phyloP scores from a whole-genome alignment of 2,888 invertebrate genomes.

The Scaptomyza tumidula region DNA sequence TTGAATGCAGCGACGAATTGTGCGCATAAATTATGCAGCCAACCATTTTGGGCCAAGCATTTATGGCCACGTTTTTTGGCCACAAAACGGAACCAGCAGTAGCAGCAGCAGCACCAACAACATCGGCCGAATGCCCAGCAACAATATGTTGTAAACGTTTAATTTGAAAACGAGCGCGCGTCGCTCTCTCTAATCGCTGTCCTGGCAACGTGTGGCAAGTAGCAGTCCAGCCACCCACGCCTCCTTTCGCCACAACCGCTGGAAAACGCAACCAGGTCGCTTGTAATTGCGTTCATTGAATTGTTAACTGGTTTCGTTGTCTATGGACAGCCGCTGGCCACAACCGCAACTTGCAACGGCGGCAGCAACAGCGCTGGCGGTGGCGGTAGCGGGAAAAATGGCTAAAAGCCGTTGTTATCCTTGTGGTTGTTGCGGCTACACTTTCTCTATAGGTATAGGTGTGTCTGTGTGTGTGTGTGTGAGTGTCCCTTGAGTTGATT shows the following conservation, averaged over 20 bases:
- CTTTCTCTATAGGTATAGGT: slow-evolving; percentile 11
- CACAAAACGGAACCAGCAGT: slow-evolving; percentile 22
- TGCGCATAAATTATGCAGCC: slow-evolving; percentile 75
- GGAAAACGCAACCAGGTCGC: slow-evolving; percentile 36
- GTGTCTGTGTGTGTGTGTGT: slow-evolving; percentile 7
- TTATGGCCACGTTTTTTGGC: slow-evolving; percentile 62
- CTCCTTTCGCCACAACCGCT: background rate
- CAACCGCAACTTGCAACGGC: slow-evolving; percentile 69
- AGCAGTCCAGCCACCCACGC: background rate
- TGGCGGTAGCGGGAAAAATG: slow-evolving; percentile 34
- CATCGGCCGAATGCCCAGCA: slow-evolving; percentile 51
- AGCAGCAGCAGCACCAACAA: background rate
- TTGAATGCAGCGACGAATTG: slow-evolving; percentile 73
- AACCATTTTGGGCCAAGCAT: slow-evolving; percentile 66
- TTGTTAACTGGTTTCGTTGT: slow-evolving; percentile 75
- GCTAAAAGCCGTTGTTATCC: slow-evolving; percentile 79
- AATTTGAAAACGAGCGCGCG: slow-evolving; percentile 61
- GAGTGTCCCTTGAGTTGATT: slow-evolving; percentile 66
- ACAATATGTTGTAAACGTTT: slow-evolving; percentile 81
- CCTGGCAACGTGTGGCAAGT: slow-evolving; percentile 61
- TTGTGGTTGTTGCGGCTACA: slow-evolving; percentile 43
- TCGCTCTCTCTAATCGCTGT: slow-evolving; percentile 71
- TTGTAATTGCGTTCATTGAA: slow-evolving; percentile 80
- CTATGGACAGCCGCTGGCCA: slow-evolving; percentile 47
- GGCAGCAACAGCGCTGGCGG: slow-evolving; percentile 1